Evolutionary conservation across 2,888 invertebrate species (phyloP).

Genomic region (Lycaena phlaeas): DNA sequence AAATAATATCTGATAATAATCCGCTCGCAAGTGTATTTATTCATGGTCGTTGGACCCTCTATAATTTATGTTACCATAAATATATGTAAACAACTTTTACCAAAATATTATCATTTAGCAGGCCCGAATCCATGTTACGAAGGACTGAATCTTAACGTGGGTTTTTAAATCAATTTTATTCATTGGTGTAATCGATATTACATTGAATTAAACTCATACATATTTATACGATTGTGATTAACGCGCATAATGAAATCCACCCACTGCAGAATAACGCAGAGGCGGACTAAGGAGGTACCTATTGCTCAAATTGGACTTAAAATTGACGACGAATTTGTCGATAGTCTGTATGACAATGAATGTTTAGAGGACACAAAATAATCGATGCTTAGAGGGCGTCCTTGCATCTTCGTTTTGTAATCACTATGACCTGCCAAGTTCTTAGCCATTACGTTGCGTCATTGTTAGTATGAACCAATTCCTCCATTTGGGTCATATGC

Average conservation of each 20-base stretch:
- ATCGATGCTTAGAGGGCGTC: slow-evolving; percentile 17
- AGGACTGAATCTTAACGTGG: background rate
- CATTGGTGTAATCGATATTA: background rate
- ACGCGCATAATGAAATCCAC: slow-evolving; percentile 4
- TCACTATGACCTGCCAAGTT: slow-evolving; percentile 28
- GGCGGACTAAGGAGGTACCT: background rate
- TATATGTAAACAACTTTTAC: no score
- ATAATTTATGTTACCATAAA: no score
- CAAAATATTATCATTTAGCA: no score
- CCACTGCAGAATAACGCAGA: background rate
- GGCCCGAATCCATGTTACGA: background rate
- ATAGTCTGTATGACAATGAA: background rate
- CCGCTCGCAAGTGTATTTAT: no score
- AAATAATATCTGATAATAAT: no score
- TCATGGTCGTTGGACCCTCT: no score
- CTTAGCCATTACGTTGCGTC: slow-evolving; percentile 37
- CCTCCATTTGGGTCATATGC: slow-evolving; percentile 61
- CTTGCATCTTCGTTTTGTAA: slow-evolving; percentile 15
- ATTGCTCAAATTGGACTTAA: background rate
- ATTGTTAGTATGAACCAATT: slow-evolving; percentile 33
- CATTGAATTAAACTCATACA: background rate
- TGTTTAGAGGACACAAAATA: slow-evolving; percentile 9
- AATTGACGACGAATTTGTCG: background rate
- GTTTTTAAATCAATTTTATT: background rate
- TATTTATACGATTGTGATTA: slow-evolving; percentile 5